Conservation (phyloP, 2,113 vertebrate genomes). For the Pantherophis guttatus region DNA sequence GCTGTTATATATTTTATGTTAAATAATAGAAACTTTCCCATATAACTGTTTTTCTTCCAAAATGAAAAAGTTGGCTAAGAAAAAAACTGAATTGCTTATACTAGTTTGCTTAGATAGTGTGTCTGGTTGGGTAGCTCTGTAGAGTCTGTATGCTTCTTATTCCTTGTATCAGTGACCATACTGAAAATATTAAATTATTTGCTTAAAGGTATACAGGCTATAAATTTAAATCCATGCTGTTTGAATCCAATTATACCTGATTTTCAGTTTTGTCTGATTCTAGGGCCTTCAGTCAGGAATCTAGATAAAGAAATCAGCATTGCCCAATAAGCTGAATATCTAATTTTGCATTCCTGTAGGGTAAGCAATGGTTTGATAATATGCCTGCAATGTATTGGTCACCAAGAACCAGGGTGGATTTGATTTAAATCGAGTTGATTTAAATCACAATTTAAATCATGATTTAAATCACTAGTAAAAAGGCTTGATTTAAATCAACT, state of each 20-base stretch:
- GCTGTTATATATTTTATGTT: neutral
- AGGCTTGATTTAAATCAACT: too few species aligned
- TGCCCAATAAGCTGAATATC: neutral
- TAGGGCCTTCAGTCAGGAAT: neutral
- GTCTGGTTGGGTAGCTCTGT: neutral
- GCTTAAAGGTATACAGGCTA: neutral
- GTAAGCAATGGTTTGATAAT: neutral
- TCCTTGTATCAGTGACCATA: neutral
- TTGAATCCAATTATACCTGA: neutral
- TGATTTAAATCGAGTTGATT: too few species aligned
- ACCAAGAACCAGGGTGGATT: neutral
- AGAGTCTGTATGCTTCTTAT: neutral
- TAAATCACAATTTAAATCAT: too few species aligned
- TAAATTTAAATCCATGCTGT: neutral
- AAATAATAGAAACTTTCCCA: neutral
- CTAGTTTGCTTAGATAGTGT: neutral
- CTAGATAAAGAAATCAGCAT: neutral
- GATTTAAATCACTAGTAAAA: too few species aligned
- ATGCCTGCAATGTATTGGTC: neutral
- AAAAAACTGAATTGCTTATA: neutral
- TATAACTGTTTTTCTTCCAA: neutral
- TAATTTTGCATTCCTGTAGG: neutral
- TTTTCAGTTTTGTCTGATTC: neutral
- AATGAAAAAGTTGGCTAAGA: neutral
- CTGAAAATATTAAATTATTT: neutral